Evolutionary conservation across 2,113 vertebrate species (phyloP).

Genomic region (Osmerus eperlanus): DNA sequence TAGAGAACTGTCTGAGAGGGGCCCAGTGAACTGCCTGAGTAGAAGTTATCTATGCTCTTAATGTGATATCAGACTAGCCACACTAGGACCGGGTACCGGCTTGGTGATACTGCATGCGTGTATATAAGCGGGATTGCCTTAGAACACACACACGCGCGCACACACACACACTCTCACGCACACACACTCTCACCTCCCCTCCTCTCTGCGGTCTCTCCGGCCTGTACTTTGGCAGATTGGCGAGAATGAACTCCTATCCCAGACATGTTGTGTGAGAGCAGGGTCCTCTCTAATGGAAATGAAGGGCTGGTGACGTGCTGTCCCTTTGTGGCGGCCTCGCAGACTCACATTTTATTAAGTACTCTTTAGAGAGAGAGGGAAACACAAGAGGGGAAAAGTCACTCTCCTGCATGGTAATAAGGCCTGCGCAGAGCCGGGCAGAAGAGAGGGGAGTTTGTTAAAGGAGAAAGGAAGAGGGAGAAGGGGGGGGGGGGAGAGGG

Average conservation of each 20-base stretch:
- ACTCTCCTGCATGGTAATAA: constrained; percentile 75
- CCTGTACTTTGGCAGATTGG: constrained; percentile 52
- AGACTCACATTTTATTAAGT: constrained; percentile 77
- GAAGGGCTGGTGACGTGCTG: constrained; percentile 47
- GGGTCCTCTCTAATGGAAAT: constrained; percentile 53
- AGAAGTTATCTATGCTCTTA: background rate
- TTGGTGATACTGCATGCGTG: background rate
- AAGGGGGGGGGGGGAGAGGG: constrained; percentile 3
- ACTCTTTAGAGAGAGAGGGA: constrained; percentile 70
- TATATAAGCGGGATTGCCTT: constrained; percentile 3
- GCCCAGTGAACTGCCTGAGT: background rate
- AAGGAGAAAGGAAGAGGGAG: constrained; percentile 48
- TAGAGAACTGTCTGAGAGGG: background rate
- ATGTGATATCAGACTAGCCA: background rate
- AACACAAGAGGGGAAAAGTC: constrained; percentile 70
- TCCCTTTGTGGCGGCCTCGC: constrained; percentile 65
- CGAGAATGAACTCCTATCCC: constrained; percentile 63
- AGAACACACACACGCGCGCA: background rate
- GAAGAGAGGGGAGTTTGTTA: constrained; percentile 63
- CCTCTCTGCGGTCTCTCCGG: constrained; percentile 8
- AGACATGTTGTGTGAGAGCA: constrained; percentile 62
- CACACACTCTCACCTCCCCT: background rate
- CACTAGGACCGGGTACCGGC: background rate
- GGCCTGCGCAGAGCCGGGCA: constrained; percentile 49
- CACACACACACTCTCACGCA: background rate